Evolutionary conservation across 2,888 invertebrate species (phyloP).

Genomic region (Cyclophora albipunctata): DNA sequence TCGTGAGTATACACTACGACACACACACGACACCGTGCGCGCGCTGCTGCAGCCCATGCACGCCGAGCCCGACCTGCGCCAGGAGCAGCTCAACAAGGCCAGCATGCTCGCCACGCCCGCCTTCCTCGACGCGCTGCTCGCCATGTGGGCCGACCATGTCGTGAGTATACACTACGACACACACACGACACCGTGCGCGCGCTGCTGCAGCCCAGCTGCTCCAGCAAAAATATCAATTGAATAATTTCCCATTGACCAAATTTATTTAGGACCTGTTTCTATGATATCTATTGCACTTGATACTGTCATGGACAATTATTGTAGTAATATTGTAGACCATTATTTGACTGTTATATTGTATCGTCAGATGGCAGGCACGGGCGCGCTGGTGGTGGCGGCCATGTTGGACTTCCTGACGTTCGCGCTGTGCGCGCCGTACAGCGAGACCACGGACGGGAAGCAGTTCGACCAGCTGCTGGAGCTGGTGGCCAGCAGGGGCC

Average conservation of each 20-base stretch:
- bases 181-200: conserved; percentile 97
- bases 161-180: conserved; percentile 70
- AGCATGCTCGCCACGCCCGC: conserved; percentile 92
- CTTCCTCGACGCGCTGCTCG: conserved; percentile 94
- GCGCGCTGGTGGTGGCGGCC: conserved; percentile 95
- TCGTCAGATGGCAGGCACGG: conserved; percentile 89
- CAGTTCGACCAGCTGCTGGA: conserved; percentile 95
- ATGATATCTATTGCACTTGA: neutral
- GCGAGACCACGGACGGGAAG: conserved; percentile 98
- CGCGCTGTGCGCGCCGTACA: conserved; percentile 98
- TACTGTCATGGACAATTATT: neutral
- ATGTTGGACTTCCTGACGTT: conserved; percentile 99
- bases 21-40: too few relatives aligned
- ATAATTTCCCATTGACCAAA: too few relatives aligned
- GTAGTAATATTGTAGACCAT: too few relatives aligned
- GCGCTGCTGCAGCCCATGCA: conserved; percentile 99
- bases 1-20: conserved; percentile 85
- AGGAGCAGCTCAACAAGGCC: conserved; percentile 98
- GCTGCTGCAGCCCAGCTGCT: conserved; percentile 91
- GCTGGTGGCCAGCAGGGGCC: conserved; percentile 94
- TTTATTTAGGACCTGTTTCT: neutral
- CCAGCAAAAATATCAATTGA: too few relatives aligned
- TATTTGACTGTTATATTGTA: conserved; percentile 3
- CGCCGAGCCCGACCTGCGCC: conserved; percentile 95
- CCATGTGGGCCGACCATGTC: conserved; percentile 96